These are phyloP conservation scores for Cephus pygmeus DNA, from an alignment of 2,888 invertebrate genomes.

Conservation along the genomic window DNA sequence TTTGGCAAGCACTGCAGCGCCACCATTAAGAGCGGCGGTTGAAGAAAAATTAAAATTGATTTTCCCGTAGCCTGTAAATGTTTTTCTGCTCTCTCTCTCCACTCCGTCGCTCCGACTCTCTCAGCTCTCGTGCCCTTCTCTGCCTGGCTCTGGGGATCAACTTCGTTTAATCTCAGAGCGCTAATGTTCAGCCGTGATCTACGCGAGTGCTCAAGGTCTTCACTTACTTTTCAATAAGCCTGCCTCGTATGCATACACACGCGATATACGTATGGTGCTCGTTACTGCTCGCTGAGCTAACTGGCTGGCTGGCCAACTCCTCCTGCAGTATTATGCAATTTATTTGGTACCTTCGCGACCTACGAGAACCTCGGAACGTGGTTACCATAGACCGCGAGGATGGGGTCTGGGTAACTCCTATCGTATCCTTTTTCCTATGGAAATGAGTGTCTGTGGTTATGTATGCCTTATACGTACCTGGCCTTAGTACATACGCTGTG, in stretches of 20 bases:
- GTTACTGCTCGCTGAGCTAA: not conserved
- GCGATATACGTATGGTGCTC: not conserved
- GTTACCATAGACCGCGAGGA: not conserved
- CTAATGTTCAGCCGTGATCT: not conserved
- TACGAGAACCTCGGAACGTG: not conserved
- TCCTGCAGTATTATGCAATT: slow-evolving; percentile 7
- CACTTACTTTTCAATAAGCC: not conserved
- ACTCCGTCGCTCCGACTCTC: not conserved
- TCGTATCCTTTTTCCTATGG: not conserved
- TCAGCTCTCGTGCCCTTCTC: not conserved
- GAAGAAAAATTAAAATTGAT: not conserved
- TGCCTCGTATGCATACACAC: not conserved
- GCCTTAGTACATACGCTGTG: not conserved
- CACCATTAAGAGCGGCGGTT: not conserved
- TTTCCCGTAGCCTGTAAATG: not conserved
- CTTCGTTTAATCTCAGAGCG: not conserved
- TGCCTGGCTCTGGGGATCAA: not conserved
- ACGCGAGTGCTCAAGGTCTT: not conserved
- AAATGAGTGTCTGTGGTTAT: not conserved
- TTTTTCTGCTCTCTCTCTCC: not conserved
- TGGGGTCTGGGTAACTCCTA: not conserved
- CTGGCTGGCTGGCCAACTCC: not conserved
- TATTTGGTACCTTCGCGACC: slow-evolving; percentile 1
- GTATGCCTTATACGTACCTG: not conserved
- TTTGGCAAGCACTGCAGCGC: slow-evolving; percentile 4